Conservation (phyloP, 2,888 invertebrate species). For the Acholoe squamosa region DNA sequence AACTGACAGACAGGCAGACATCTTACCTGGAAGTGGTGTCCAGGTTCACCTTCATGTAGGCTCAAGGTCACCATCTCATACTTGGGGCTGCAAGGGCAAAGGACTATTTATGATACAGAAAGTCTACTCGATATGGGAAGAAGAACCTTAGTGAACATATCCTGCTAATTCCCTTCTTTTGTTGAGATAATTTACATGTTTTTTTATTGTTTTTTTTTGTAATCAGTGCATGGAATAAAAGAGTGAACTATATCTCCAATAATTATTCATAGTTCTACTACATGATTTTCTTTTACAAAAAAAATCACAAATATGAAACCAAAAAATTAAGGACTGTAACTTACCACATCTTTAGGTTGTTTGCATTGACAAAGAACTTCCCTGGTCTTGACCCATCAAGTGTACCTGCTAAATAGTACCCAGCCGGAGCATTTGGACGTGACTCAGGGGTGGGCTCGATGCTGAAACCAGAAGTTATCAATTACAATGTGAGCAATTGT, state of each 20-base stretch:
- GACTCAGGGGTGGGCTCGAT: conserved; percentile 63
- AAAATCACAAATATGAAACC: too few relatives aligned
- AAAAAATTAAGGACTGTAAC: conserved; percentile 67
- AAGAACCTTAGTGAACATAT: too few relatives aligned
- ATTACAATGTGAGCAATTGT: background rate
- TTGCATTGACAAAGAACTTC: conserved; percentile 77
- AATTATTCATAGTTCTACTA: too few relatives aligned
- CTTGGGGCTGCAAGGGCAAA: conserved; percentile 72
- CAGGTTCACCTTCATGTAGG: conserved; percentile 81
- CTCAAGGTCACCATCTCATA: conserved; percentile 78
- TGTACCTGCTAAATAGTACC: conserved; percentile 79
- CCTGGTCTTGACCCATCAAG: conserved; percentile 78
- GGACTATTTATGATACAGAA: too few relatives aligned
- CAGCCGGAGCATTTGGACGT: conserved; percentile 73
- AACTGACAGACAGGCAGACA: too few relatives aligned
- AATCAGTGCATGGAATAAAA: too few relatives aligned
- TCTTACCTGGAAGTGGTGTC: conserved; percentile 79
- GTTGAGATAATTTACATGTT: too few relatives aligned
- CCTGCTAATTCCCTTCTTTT: too few relatives aligned
- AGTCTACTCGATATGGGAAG: too few relatives aligned
- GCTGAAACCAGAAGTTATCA: conserved; percentile 49
- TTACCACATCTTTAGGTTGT: conserved; percentile 74
- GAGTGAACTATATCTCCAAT: too few relatives aligned
- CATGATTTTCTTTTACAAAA: too few relatives aligned
- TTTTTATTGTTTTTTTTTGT: too few relatives aligned